A percentile compares a stretch with the other conserved stretches of the same genome.
Conservation (phyloP, 64 coral and sea anemone species). For the Montipora efflorescens region DNA sequence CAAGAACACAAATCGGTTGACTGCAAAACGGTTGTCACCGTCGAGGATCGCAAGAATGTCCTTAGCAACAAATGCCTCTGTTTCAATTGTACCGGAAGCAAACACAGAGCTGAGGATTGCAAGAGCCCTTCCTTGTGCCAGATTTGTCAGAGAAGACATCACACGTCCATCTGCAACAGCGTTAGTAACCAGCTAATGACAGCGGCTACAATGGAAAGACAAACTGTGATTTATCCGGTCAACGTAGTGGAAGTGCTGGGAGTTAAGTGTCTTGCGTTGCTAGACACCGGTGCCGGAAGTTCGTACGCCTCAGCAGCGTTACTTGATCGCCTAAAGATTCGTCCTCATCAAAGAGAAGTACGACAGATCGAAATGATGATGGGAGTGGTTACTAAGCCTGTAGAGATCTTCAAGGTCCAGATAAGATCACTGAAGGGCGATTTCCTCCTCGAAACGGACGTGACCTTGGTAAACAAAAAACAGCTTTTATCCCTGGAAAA, state of each 20-base stretch:
- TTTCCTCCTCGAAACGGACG: constrained; percentile 1
- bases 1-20: constrained; percentile 28
- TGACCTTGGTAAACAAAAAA: constrained; percentile 24
- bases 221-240: constrained; percentile 5
- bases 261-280: constrained; percentile 30
- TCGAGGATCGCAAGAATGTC: constrained; percentile 20
- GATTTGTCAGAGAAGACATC: constrained; percentile 38
- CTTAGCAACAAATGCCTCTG: constrained; percentile 24
- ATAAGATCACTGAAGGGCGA: constrained; percentile 21
- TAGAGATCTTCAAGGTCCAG: constrained; percentile 10
- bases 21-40: constrained; percentile 13
- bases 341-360: constrained; percentile 1
- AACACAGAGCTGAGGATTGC: constrained; percentile 38
- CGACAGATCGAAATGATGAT: constrained; percentile 26
- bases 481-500: constrained; percentile 32
- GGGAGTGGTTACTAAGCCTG: not conserved
- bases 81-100: constrained; percentile 59
- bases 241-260: constrained; percentile 14
- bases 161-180: constrained; percentile 12
- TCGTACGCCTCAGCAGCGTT: constrained; percentile 35
- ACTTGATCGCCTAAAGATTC: constrained; percentile 28
- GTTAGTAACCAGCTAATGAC: constrained; percentile 11
- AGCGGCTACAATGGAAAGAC: not conserved
- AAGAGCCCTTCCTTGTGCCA: constrained; percentile 45
- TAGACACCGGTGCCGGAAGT: constrained; percentile 38